A percentile compares a stretch with the other conserved stretches of the same genome.
Conservation (phyloP, 2,888 invertebrate species). For the Tiphia femorata region DNA sequence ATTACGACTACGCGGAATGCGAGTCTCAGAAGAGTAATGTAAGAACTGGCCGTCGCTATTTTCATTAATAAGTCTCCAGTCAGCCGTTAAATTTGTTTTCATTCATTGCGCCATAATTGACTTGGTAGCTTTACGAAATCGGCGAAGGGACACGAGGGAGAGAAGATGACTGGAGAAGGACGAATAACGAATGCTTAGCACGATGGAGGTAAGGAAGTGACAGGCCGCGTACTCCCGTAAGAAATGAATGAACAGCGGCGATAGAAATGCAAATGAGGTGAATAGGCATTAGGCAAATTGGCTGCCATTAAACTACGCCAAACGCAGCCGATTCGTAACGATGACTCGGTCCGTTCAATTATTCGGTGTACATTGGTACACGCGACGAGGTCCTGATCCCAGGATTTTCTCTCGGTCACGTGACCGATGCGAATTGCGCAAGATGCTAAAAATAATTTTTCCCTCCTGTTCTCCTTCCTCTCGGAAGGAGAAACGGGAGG, state of each 20-base stretch:
- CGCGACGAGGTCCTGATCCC: neutral
- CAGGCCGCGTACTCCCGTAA: neutral
- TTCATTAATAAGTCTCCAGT: too few species aligned
- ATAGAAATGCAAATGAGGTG: slow-evolving; percentile 24
- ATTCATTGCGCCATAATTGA: too few species aligned
- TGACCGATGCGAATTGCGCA: neutral
- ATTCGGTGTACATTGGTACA: slow-evolving; percentile 22
- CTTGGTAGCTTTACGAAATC: slow-evolving; percentile 14
- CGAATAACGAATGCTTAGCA: neutral
- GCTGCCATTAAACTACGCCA: slow-evolving; percentile 3
- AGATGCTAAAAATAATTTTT: too few species aligned
- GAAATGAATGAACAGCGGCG: slow-evolving; percentile 21
- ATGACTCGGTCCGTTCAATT: slow-evolving; percentile 39
- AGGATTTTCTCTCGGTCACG: neutral
- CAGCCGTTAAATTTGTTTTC: too few species aligned
- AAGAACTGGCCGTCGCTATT: too few species aligned
- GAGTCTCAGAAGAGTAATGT: too few species aligned
- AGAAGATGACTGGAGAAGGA: neutral
- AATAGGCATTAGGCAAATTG: slow-evolving; percentile 21
- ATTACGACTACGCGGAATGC: too few species aligned
- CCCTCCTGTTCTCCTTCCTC: too few species aligned
- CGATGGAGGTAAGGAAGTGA: neutral
- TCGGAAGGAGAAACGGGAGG: too few species aligned
- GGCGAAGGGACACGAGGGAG: slow-evolving; percentile 2
- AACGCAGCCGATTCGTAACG: slow-evolving; percentile 23